A percentile compares a stretch with the other conserved stretches of the same genome.
Evolutionary conservation across 2,797 vertebrate species (phyloP).

Genomic region (Sebastes variabilis): DNA sequence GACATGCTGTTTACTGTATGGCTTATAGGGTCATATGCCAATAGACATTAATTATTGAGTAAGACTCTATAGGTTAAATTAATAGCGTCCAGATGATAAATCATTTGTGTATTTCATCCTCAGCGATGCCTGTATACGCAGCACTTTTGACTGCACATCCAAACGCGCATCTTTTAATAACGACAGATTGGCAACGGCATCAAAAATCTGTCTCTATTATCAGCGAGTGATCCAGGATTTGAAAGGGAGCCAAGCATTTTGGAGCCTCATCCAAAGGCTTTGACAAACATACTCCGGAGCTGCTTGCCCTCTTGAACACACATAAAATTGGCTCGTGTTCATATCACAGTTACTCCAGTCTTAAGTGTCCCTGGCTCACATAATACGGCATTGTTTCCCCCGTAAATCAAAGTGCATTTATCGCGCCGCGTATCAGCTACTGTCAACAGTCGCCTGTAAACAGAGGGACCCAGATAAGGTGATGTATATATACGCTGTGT

Average conservation of each 20-base stretch:
- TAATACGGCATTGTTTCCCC: slow-evolving; percentile 28
- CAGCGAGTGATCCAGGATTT: slow-evolving; percentile 41
- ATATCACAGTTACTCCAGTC: slow-evolving; percentile 41
- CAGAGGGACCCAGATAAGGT: slow-evolving; percentile 18
- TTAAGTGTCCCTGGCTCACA: slow-evolving; percentile 45
- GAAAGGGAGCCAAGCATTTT: slow-evolving; percentile 51
- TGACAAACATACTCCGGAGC: slow-evolving; percentile 43
- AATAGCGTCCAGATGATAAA: slow-evolving; percentile 53
- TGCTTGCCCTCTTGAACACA: slow-evolving; percentile 43
- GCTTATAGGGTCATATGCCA: slow-evolving; percentile 61
- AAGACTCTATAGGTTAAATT: slow-evolving; percentile 63
- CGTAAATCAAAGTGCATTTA: slow-evolving; percentile 45
- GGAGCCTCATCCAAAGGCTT: slow-evolving; percentile 53
- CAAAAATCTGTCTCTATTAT: slow-evolving; percentile 56
- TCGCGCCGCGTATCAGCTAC: slow-evolving; percentile 23
- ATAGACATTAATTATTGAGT: slow-evolving; percentile 71
- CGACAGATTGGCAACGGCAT: slow-evolving; percentile 41
- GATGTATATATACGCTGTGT: neutral
- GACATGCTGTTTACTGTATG: slow-evolving; percentile 68
- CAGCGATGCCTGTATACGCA: neutral
- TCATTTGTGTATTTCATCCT: slow-evolving; percentile 20
- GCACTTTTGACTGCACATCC: slow-evolving; percentile 30
- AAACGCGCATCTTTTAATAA: slow-evolving; percentile 30
- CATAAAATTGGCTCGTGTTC: slow-evolving; percentile 52
- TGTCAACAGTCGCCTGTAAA: slow-evolving; percentile 34